Base-by-base conservation (phyloP, 92 coral and sea anemone species). In the Porites cylindrica region DNA sequence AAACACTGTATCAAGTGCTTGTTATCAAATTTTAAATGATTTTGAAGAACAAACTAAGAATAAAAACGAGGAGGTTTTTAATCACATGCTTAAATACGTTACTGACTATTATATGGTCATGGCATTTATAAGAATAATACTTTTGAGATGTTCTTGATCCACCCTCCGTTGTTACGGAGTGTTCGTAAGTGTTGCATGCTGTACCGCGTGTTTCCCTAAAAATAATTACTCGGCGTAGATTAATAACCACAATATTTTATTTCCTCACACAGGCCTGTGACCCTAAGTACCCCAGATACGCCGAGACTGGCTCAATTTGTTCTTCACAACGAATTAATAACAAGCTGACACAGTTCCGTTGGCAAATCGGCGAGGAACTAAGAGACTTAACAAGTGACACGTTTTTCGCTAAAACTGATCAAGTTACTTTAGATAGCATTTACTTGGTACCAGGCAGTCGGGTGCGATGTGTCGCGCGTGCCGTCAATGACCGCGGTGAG, bases 221-320 rank as follows among this genome's bases (percentile, higher is more conserved):
- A 12, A 4, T 12, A 8, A 14, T 10, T 11, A 10, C 11, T 10
- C 11, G 12, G 61, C 61, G 16, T 10, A 0, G 61, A 26, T 11
- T 7, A 64, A 24, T 21, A 14, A 18, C 2, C 9, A 19, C 70
- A 58, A 56, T 56, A 56, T 56, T 67, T 82, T 51, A 14, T 66
- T 63, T 77, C 53, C 66, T 82, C 5, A 56, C 61, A 20, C 77
- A 96, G 99, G 96, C 99, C 12, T 97, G 99, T 72, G 94, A 95
- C 74, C 99, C 99, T 10, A 97, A 97, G 75, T 89, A 89, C 53
- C 89, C 98, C 19, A 96, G 99, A 19, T 95, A 95, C 75, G 89
- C 98, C 11, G 99, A 97, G 78, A 97, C 99, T 26, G 99, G 99
- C 10, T 93, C 98, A 11, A 77, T 97, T 72, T 97, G 99, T 47